Evolutionary conservation across 2,888 invertebrate species (phyloP), one percentile per base, ranked within the genome.

Genomic region (Polydrusus pterygomalis): DNA sequence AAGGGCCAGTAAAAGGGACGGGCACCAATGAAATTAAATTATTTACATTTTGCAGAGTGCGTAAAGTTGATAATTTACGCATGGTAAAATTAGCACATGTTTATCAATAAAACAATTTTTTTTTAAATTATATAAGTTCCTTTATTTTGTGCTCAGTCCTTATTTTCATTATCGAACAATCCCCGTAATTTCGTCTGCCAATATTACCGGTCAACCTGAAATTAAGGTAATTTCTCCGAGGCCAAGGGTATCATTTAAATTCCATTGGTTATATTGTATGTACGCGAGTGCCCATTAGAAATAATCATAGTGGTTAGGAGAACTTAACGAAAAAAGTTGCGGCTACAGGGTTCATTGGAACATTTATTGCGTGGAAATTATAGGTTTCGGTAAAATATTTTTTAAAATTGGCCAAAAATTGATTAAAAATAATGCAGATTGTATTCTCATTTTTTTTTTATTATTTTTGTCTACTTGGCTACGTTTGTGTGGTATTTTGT

Each of bases 251-350:
- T 68, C 64, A 74, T 77, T 74, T 67, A 77, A 77, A 77, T 77
- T 75, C 77, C 68, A 60, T 67, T 54, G 67, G 75, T 71, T 72
- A 75, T 77, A 75, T 77, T 75, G 77, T 75, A 63, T 56, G 71
- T 54, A 49, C 67, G 68, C 72, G 54, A 71, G 51, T 75, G 18
- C 58, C 60, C 69, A 77, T 75, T 77, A 77, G 72, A 69, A 67
- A 56, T 77, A 77, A 77, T 77, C 67, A 77, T 72, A 68, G 77
- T 75, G 47, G 63, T 77, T 77, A 74, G 70, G 18, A 38, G 67
- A 54, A 74, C 51, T 77, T 74, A 58, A 56, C 64, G 63, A 76
- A 76, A 75, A 68, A 64, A 62, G 18, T 63, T 40, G 20, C 30
- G 40, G 60, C 62, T 56, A 9, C 51, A 34, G 75, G 71, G 75